Conservation (phyloP, 1,140 invertebrate genomes). For the Chironomus tepperi region DNA sequence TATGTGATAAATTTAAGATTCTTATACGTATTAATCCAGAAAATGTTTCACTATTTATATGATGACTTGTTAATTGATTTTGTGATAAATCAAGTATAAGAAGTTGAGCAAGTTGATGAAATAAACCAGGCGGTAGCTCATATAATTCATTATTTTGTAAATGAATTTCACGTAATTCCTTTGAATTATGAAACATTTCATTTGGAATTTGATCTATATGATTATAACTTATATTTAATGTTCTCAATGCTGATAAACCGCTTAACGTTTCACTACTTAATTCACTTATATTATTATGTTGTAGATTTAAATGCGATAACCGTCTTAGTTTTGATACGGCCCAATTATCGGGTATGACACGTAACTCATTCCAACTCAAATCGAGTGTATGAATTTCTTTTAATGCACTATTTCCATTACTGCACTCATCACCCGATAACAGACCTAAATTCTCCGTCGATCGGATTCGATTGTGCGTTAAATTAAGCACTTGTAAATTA, state of each 20-base stretch:
- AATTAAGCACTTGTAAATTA: constrained; percentile 71
- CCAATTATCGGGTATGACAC: constrained; percentile 57
- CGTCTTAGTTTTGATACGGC: constrained; percentile 61
- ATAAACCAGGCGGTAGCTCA: constrained; percentile 69
- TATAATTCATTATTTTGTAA: constrained; percentile 71
- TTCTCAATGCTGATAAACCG: constrained; percentile 61
- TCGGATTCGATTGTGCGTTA: constrained; percentile 69
- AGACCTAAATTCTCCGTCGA: constrained; percentile 65
- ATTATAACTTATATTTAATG: constrained; percentile 79
- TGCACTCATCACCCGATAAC: constrained; percentile 28
- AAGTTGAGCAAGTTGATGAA: constrained; percentile 73
- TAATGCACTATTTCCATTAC: constrained; percentile 44
- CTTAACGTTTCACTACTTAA: constrained; percentile 66
- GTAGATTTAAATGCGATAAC: constrained; percentile 65
- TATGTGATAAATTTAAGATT: constrained; percentile 76
- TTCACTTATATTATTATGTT: constrained; percentile 75
- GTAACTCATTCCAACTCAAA: constrained; percentile 68
- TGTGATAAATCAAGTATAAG: constrained; percentile 76
- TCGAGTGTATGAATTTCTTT: constrained; percentile 62
- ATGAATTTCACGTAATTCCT: constrained; percentile 73
- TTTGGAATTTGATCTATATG: constrained; percentile 65
- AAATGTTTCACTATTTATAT: constrained; percentile 74
- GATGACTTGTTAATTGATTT: constrained; percentile 75
- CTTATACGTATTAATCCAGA: constrained; percentile 73
- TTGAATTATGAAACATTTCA: constrained; percentile 63